These are phyloP conservation scores for Acronicta alni DNA, from an alignment of 2,888 invertebrate genomes.

Conservation along the genomic window DNA sequence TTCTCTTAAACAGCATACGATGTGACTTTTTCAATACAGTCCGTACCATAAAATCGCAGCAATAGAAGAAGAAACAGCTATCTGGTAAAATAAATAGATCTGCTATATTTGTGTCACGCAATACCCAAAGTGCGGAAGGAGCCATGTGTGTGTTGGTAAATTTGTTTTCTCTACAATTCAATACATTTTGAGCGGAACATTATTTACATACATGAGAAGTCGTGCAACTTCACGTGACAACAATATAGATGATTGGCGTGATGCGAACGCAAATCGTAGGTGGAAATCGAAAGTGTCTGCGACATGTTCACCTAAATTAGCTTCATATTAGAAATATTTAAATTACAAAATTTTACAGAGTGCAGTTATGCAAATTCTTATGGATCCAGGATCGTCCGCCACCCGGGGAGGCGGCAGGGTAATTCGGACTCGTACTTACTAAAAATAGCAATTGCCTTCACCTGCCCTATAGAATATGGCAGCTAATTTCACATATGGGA, in stretches of 20 bases:
- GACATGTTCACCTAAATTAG: slow-evolving; percentile 48
- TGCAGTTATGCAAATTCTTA: slow-evolving; percentile 12
- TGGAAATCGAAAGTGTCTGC: slow-evolving; percentile 67
- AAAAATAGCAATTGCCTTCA: too few species aligned
- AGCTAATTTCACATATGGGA: too few species aligned
- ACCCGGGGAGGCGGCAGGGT: too few species aligned
- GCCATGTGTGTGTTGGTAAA: slow-evolving; percentile 48
- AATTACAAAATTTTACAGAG: too few species aligned
- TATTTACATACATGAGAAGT: slow-evolving; percentile 64
- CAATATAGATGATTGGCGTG: slow-evolving; percentile 63
- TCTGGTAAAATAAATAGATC: slow-evolving; percentile 30
- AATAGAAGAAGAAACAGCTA: background rate
- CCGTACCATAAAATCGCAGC: background rate
- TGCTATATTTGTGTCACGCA: slow-evolving; percentile 49
- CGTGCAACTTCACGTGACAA: slow-evolving; percentile 66
- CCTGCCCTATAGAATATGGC: too few species aligned
- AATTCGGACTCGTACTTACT: too few species aligned
- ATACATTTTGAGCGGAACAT: slow-evolving; percentile 57
- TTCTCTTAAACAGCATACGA: background rate
- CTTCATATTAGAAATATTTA: slow-evolving; percentile 29
- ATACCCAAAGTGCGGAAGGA: slow-evolving; percentile 36
- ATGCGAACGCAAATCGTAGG: slow-evolving; percentile 61
- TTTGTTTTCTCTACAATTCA: slow-evolving; percentile 68
- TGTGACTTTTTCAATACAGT: too few species aligned
- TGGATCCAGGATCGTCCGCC: too few species aligned